Percentiles rank a stretch among this genome's conserved stretches.
Conservation (phyloP, 2,113 vertebrate species). For the Gobius niger region DNA sequence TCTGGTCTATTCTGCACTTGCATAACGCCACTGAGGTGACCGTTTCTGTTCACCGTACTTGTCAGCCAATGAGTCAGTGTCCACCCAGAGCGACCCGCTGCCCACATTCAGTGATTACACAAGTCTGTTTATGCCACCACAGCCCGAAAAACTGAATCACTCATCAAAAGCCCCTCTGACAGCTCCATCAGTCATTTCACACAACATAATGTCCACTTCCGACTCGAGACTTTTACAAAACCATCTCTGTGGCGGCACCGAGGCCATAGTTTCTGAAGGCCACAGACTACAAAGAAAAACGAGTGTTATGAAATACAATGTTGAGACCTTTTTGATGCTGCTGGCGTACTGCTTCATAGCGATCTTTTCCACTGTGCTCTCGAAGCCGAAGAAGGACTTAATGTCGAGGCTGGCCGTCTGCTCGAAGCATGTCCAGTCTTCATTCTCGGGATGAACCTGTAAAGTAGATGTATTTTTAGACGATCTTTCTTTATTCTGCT, state of each 20-base stretch:
- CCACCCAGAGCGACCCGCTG: conserved; percentile 3
- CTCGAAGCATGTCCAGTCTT: conserved; percentile 98
- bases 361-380: conserved; percentile 98
- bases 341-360: conserved; percentile 99
- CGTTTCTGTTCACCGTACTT: background rate
- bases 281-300: background rate
- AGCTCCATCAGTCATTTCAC: background rate
- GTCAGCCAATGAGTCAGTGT: conserved; percentile 32
- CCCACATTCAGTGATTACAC: conserved; percentile 28
- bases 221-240: background rate
- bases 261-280: background rate
- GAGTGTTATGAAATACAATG: background rate
- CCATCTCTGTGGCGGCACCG: background rate
- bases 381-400: conserved; percentile 98
- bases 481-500: no score
- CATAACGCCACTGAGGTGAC: background rate
- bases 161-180: conserved; percentile 1
- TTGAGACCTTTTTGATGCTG: conserved; percentile 90
- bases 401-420: conserved; percentile 96
- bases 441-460: conserved; percentile 96
- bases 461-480: background rate
- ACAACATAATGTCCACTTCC: conserved; percentile 4
- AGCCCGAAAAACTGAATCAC: conserved; percentile 17
- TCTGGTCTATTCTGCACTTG: background rate
- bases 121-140: conserved; percentile 33